phyloP scores from a whole-genome alignment of 2,113 vertebrate species.

The Phaethon lepturus region DNA sequence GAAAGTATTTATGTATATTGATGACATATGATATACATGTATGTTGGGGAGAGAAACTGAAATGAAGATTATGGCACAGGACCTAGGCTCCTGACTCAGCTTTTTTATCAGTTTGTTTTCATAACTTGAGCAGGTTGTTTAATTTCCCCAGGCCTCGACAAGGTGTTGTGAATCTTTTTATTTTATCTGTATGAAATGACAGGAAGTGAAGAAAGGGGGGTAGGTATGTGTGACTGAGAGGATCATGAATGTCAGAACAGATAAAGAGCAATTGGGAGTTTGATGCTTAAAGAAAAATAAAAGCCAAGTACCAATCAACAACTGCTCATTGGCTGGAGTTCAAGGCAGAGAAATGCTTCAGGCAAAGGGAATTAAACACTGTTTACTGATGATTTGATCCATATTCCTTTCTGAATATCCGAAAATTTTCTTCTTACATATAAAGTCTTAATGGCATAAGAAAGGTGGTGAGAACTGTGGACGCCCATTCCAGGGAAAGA shows the following conservation, averaged over 20 bases:
- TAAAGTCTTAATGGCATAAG: background rate
- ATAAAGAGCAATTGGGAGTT: background rate
- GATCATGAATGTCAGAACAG: background rate
- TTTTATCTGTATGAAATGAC: background rate
- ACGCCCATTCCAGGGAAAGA: background rate
- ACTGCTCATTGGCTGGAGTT: background rate
- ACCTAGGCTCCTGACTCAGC: background rate
- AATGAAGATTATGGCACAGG: background rate
- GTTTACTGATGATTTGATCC: background rate
- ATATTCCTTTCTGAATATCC: background rate
- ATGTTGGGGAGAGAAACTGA: background rate
- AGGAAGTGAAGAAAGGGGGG: background rate
- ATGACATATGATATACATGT: background rate
- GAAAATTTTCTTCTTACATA: background rate
- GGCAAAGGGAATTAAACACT: background rate
- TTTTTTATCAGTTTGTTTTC: background rate
- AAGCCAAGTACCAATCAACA: background rate
- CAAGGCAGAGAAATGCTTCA: background rate
- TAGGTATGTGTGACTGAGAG: background rate
- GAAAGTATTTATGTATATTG: background rate
- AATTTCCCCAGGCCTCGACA: background rate
- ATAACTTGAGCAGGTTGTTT: background rate
- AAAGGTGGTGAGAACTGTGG: background rate
- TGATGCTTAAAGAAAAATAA: background rate
- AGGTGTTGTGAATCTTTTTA: background rate